A percentile compares a stretch with the other conserved stretches of the same genome.
phyloP scores from a whole-genome alignment of 2,888 invertebrate genomes.

The Nomada lathburiana region DNA sequence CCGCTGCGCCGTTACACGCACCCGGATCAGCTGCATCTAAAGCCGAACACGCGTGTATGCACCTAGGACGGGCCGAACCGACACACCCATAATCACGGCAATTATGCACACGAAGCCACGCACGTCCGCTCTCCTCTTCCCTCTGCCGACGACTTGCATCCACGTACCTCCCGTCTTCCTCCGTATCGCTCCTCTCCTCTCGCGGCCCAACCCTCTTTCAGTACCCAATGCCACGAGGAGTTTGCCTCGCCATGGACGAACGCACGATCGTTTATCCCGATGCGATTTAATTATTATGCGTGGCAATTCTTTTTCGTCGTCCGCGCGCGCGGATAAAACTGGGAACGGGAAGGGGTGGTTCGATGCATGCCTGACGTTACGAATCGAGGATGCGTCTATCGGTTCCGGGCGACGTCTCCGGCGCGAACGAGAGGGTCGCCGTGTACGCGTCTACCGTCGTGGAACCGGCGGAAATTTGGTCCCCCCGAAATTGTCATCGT shows the following conservation, averaged over 20 bases:
- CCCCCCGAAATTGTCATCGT: not conserved
- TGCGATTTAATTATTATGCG: conserved; percentile 68
- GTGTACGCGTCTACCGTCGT: not conserved
- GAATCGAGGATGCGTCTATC: conserved; percentile 28
- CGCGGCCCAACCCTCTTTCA: not conserved
- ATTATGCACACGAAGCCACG: conserved; percentile 73
- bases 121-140: conserved; percentile 45
- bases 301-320: conserved; percentile 37
- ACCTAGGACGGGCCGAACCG: conserved; percentile 71
- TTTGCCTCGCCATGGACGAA: conserved; percentile 44
- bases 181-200: not conserved
- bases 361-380: conserved; percentile 14
- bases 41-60: conserved; percentile 58
- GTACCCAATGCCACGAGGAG: not conserved
- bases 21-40: conserved; percentile 69
- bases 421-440: conserved; percentile 22
- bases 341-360: not conserved
- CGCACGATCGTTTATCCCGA: conserved; percentile 66
- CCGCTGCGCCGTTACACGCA: conserved; percentile 69
- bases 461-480: not conserved
- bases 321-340: conserved; percentile 11
- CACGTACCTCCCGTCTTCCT: not conserved
- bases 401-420: conserved; percentile 17
- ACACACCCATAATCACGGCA: conserved; percentile 76
- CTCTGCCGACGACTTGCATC: not conserved